Base-by-base conservation (phyloP, 2,888 invertebrate genomes). In the Sinohyriopsis cumingii region DNA sequence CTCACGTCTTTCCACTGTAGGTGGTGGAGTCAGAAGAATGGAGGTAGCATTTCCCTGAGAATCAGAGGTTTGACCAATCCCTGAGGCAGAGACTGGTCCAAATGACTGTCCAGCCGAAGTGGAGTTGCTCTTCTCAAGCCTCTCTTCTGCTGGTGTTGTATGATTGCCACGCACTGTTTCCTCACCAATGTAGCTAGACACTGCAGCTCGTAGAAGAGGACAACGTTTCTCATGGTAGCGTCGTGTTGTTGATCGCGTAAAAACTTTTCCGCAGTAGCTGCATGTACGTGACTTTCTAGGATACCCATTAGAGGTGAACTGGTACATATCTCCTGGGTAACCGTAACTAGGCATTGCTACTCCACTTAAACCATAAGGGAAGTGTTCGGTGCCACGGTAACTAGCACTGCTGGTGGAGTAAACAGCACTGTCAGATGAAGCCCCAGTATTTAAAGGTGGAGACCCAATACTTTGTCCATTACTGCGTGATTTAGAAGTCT, bases 211-310 rank as follows among this genome's bases (percentile, higher is more conserved):
- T 33, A 85, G 73, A 33, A 85, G 72, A n/a, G 86, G 86, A 71
- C 86, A 86, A 20, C 86, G 82, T 62, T 84, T 83, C 72, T 87
- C 87, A 66, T 87, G 87, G 72, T 87, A 87, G 12, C 87, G 82
- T 57, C 87, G 75, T 2, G 87, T 87, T 45, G 87, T 87, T 20
- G 87, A 87, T n/a, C 87, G 79, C 5, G 87, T 87, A 69, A 87
- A 87, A 15, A 86, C 83, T 71, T 86, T 87, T 64, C 82, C 79
- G 72, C 87, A 87, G 67, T 85, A 87, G 67, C 81, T 81, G 76
- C 86, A 87, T 63, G 86, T 85, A 64, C 86, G 75, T 33, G 86
- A 86, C 72, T 87, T 87, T 54, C 86, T 79, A 54, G 85, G 85
- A 67, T 85, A 85, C 69, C 87, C 86, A 74, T 86, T 85, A 72